These are phyloP conservation scores for Meteorus colon DNA, from an alignment of 2,888 invertebrate genomes.

Conservation along the genomic window DNA sequence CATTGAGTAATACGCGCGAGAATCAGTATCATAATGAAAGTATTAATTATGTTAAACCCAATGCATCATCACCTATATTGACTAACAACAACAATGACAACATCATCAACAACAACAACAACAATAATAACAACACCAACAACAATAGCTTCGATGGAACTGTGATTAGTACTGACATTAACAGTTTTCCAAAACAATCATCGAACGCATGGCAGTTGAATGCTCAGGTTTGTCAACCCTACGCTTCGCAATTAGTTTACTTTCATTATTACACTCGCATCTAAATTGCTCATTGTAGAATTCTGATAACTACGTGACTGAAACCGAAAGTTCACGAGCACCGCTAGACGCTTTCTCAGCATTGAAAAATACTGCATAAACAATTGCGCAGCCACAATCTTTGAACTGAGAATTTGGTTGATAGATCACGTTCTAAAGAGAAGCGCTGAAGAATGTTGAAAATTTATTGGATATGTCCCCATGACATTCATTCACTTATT, in stretches of 20 bases:
- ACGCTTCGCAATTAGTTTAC: conserved; percentile 40
- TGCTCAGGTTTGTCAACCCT: conserved; percentile 68
- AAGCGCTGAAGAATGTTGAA: no score
- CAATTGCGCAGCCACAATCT: no score
- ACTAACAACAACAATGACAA: conserved; percentile 30
- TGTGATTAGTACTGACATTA: conserved; percentile 62
- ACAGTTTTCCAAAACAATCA: conserved; percentile 70
- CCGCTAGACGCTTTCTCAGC: no score
- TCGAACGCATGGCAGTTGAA: conserved; percentile 72
- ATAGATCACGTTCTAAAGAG: no score
- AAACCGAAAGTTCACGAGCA: no score
- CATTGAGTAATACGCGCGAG: conserved; percentile 61
- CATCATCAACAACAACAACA: conserved; percentile 25
- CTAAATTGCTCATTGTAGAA: conserved; percentile 39
- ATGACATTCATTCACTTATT: no score
- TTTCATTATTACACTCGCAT: conserved; percentile 10
- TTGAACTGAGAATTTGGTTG: no score
- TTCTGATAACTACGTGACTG: conserved; percentile 28
- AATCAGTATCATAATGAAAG: conserved; percentile 56
- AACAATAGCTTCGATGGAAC: conserved; percentile 38
- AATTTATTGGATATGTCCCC: no score
- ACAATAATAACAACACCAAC: conserved; percentile 28
- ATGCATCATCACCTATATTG: conserved; percentile 44
- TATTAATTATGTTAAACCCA: conserved; percentile 43
- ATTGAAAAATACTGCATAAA: no score